A percentile compares a stretch with the other conserved stretches of the same genome.
These are phyloP conservation scores for Artibeus lituratus DNA, from an alignment of 2,797 vertebrate genomes.

Conservation along the genomic window DNA sequence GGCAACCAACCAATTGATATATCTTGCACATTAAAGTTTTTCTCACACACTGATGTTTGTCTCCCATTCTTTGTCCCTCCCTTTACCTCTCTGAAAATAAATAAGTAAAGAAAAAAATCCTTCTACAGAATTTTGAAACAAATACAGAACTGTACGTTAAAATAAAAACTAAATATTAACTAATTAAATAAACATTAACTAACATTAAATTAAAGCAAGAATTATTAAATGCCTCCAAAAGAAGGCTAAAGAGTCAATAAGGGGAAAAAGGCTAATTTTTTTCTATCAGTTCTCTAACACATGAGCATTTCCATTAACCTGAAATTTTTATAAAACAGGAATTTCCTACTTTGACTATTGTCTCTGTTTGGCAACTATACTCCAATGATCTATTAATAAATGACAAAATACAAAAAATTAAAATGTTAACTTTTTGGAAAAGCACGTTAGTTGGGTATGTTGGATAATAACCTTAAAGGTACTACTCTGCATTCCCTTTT, in stretches of 20 bases:
- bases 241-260: background rate
- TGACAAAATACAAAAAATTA: background rate
- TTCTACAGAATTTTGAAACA: background rate
- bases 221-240: background rate
- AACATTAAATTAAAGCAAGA: background rate
- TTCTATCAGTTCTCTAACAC: background rate
- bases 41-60: no score
- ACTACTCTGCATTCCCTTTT: background rate
- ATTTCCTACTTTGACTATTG: background rate
- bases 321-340: constrained; percentile 22
- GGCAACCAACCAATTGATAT: no score
- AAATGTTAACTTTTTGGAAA: constrained; percentile 19
- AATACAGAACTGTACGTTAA: background rate
- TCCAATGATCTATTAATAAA: background rate
- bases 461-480: background rate
- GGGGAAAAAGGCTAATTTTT: background rate
- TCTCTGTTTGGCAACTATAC: background rate
- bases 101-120: background rate
- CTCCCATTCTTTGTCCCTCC: no score
- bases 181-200: background rate
- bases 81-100: no score
- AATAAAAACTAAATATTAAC: constrained; percentile 18
- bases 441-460: background rate
- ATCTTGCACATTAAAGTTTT: no score
- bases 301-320: background rate